Evolutionary conservation across 2,797 vertebrate species (phyloP).

Genomic region (Cetoscarus ocellatus): DNA sequence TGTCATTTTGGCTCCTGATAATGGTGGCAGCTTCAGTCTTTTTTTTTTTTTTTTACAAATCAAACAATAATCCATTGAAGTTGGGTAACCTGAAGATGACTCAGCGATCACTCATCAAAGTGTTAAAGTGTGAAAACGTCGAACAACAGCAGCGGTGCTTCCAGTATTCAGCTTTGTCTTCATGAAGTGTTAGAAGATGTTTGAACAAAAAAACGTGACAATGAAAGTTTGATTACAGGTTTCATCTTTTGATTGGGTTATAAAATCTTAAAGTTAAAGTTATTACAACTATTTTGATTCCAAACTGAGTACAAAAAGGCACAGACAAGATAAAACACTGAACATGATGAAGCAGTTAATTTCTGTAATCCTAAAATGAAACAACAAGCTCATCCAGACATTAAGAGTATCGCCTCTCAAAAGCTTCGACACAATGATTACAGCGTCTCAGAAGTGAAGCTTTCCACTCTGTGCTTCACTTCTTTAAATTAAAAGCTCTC

Average conservation of each 20-base stretch:
- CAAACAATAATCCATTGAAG: background rate
- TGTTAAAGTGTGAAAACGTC: background rate
- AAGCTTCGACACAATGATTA: background rate
- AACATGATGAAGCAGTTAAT: no score
- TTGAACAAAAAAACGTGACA: background rate
- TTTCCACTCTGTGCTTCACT: no score
- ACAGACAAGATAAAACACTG: no score
- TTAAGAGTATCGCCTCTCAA: background rate
- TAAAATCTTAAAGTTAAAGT: background rate
- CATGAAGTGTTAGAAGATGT: no score
- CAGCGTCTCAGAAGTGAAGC: background rate
- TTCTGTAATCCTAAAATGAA: no score
- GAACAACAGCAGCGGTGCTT: background rate
- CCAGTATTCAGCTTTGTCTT: background rate
- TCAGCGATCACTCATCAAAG: background rate
- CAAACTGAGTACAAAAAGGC: background rate
- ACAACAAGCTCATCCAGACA: background rate
- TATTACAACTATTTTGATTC: background rate
- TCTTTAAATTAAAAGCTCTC: background rate
- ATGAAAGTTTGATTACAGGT: background rate
- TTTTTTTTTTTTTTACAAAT: background rate
- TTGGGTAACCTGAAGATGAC: background rate
- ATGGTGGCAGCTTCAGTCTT: background rate
- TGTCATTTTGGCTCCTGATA: background rate
- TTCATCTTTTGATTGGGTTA: background rate